These are phyloP conservation scores for Didymodactylos carnosus DNA, from an alignment of 2,888 invertebrate genomes.

Conservation along the genomic window DNA sequence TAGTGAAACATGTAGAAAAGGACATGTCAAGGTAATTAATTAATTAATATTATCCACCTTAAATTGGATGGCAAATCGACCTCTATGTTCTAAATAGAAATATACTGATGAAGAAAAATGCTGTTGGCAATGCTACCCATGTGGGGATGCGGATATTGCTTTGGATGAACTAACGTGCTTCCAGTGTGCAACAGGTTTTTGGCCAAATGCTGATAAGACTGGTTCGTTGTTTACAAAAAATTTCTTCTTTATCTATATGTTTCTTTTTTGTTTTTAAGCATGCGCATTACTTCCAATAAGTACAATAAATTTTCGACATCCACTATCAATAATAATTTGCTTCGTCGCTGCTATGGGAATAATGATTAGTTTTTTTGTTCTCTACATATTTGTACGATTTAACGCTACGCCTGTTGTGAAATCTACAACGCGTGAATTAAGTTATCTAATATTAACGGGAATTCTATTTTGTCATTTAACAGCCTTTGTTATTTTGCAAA, in stretches of 20 bases:
- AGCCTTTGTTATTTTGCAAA: constrained; percentile 9
- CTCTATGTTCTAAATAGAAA: background rate
- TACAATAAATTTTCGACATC: constrained; percentile 45
- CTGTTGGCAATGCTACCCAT: constrained; percentile 9
- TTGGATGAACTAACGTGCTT: constrained; percentile 43
- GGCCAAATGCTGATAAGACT: constrained; percentile 46
- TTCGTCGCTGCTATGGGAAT: constrained; percentile 62
- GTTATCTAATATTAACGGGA: constrained; percentile 56
- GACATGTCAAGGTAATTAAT: background rate
- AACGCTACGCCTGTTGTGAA: constrained; percentile 91
- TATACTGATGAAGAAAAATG: constrained; percentile 1
- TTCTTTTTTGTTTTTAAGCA: constrained; percentile 27
- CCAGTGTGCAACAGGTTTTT: constrained; percentile 44
- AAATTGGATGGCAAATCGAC: too few relatives aligned
- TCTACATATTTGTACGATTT: constrained; percentile 58
- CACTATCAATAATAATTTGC: constrained; percentile 45
- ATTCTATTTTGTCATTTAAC: constrained; percentile 25
- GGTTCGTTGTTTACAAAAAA: constrained; percentile 36
- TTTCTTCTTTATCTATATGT: constrained; percentile 15
- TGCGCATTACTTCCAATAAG: constrained; percentile 46
- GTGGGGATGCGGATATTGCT: constrained; percentile 1
- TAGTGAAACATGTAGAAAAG: background rate
- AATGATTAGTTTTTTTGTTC: constrained; percentile 53
- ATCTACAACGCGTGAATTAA: constrained; percentile 55
- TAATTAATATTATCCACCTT: background rate